These are phyloP conservation scores for Borostomias antarcticus DNA, from an alignment of 2,797 vertebrate species.

Conservation along the genomic window DNA sequence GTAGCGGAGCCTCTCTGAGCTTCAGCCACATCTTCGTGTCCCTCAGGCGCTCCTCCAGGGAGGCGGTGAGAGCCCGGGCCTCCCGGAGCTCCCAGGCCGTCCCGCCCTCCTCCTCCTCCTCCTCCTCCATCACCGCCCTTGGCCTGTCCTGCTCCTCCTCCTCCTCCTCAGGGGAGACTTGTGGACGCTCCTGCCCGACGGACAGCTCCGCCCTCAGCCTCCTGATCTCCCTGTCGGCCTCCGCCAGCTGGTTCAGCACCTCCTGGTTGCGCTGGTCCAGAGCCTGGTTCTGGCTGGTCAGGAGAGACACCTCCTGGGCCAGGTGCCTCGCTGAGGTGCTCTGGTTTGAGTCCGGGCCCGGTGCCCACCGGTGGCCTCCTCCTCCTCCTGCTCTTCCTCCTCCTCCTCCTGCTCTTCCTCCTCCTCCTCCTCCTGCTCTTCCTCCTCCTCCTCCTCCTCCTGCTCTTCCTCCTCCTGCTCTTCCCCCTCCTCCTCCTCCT, in stretches of 20 bases:
- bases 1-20: conserved; percentile 29
- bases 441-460: too few species aligned
- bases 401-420: too few species aligned
- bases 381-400: too few species aligned
- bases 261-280: conserved; percentile 74
- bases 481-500: too few species aligned
- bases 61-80: conserved; percentile 50
- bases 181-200: conserved; percentile 35
- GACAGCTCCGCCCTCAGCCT: conserved; percentile 62
- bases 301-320: conserved; percentile 55
- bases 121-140: conserved; percentile 40
- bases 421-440: too few species aligned
- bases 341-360: conserved; percentile 26
- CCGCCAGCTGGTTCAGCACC: conserved; percentile 73
- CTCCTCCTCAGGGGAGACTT: conserved; percentile 45
- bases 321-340: conserved; percentile 31
- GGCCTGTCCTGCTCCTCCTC: conserved; percentile 17
- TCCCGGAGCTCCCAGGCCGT: conserved; percentile 61
- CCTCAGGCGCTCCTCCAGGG: conserved; percentile 58
- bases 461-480: too few species aligned
- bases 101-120: conserved; percentile 51
- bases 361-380: neutral
- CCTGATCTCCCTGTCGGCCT: conserved; percentile 72
- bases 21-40: conserved; percentile 51
- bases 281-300: conserved; percentile 60